Percentiles rank a stretch among this genome's conserved stretches.
phyloP scores from a whole-genome alignment of 2,797 vertebrate species.

The Diceros bicornis region DNA sequence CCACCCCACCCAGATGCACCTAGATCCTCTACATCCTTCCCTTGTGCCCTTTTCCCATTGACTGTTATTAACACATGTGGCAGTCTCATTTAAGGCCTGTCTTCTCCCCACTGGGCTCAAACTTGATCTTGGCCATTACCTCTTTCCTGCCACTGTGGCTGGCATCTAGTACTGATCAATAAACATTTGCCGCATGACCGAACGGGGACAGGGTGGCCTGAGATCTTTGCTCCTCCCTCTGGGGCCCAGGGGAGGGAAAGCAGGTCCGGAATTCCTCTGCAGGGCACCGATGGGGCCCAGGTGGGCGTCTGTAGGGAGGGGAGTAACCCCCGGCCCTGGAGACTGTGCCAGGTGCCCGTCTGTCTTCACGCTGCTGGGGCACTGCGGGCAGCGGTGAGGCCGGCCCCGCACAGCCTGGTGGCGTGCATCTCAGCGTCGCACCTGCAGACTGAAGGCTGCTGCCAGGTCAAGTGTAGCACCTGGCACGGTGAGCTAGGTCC shows the following conservation, averaged over 20 bases:
- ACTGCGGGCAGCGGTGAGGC: accelerated
- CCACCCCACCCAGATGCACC: neutral
- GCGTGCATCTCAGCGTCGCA: neutral
- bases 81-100: neutral
- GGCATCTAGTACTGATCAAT: neutral
- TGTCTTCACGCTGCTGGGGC: neutral
- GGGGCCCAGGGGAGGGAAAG: neutral
- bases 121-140: neutral
- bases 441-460: neutral
- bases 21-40: neutral
- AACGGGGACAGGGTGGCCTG: neutral
- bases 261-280: neutral
- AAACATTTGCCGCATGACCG: neutral
- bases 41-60: neutral
- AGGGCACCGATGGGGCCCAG: accelerated
- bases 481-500: neutral
- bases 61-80: neutral
- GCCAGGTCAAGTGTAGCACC: neutral
- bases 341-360: neutral
- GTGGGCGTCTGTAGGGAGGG: neutral
- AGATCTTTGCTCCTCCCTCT: neutral
- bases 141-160: neutral
- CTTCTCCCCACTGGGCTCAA: neutral
- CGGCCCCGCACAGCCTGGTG: accelerated
- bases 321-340: neutral